Percentiles rank a stretch among this genome's conserved stretches.
phyloP scores from a whole-genome alignment of 2,888 invertebrate species.

The Drosophila mercatorum region DNA sequence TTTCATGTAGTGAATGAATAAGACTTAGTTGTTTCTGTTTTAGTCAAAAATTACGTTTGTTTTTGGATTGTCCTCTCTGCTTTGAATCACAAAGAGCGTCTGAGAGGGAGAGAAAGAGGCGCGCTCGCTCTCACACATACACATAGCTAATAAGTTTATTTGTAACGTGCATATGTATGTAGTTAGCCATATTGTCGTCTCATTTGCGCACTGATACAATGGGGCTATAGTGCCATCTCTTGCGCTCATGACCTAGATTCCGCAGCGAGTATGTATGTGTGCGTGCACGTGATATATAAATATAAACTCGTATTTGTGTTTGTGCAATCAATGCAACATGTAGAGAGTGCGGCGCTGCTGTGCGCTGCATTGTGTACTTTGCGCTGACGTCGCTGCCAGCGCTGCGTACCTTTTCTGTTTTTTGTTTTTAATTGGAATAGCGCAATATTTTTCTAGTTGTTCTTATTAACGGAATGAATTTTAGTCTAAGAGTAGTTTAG shows the following conservation, averaged over 20 bases:
- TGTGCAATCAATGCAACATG: constrained; percentile 84
- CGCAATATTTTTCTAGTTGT: not conserved
- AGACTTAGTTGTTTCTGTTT: not conserved
- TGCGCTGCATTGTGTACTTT: constrained; percentile 18
- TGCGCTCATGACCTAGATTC: constrained; percentile 85
- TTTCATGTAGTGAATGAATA: not conserved
- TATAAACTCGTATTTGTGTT: constrained; percentile 40
- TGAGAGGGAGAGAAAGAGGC: constrained; percentile 11
- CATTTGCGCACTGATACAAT: constrained; percentile 82
- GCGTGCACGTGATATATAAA: constrained; percentile 72
- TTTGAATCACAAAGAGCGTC: constrained; percentile 5
- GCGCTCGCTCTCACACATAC: constrained; percentile 33
- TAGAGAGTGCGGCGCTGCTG: constrained; percentile 59
- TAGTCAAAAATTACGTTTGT: constrained; percentile 30
- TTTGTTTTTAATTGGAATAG: not conserved
- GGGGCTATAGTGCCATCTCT: constrained; percentile 83
- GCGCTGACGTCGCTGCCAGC: constrained; percentile 27
- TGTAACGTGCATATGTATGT: constrained; percentile 60
- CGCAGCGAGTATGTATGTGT: constrained; percentile 60
- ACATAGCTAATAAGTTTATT: constrained; percentile 39
- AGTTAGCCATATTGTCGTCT: constrained; percentile 75
- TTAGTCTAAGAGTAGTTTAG: not conserved
- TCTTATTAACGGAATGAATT: not conserved
- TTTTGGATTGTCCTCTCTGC: constrained; percentile 35
- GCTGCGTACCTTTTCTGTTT: constrained; percentile 43